These are phyloP conservation scores for Phaedon cochleariae DNA, from an alignment of 2,888 invertebrate species.

Conservation along the genomic window DNA sequence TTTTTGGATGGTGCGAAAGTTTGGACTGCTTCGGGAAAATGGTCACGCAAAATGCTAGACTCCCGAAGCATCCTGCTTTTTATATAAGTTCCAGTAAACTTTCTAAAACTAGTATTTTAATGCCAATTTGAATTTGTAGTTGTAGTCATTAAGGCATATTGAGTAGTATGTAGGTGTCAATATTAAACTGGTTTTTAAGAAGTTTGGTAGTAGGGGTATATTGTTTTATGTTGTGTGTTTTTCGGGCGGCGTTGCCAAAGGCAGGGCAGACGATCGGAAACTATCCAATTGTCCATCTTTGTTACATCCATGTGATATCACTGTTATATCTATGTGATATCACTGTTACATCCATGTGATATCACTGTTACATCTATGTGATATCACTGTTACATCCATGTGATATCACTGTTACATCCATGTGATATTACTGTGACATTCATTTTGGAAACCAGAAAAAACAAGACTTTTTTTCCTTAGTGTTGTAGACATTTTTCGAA, in stretches of 20 bases:
- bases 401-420: no score
- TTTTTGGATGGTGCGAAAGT: conserved; percentile 57
- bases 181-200: conserved; percentile 61
- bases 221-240: conserved; percentile 58
- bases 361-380: no score
- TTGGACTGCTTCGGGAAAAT: conserved; percentile 48
- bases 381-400: no score
- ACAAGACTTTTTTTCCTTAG: no score
- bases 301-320: no score
- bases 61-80: conserved; percentile 50
- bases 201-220: conserved; percentile 60
- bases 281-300: no score
- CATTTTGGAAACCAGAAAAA: no score
- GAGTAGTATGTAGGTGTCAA: conserved; percentile 58
- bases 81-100: conserved; percentile 61
- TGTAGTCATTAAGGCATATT: conserved; percentile 43
- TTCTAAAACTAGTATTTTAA: conserved; percentile 61
- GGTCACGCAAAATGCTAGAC: conserved; percentile 48
- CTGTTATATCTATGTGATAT: no score
- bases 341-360: no score
- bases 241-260: conserved; percentile 22
- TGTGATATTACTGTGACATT: no score
- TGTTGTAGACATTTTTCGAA: no score
- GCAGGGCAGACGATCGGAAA: no score
- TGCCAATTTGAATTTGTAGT: conserved; percentile 58